Evolutionary conservation across 2,113 vertebrate species (phyloP), one percentile per base, ranked within the genome.

Genomic region (Myrmecophaga tridactyla): DNA sequence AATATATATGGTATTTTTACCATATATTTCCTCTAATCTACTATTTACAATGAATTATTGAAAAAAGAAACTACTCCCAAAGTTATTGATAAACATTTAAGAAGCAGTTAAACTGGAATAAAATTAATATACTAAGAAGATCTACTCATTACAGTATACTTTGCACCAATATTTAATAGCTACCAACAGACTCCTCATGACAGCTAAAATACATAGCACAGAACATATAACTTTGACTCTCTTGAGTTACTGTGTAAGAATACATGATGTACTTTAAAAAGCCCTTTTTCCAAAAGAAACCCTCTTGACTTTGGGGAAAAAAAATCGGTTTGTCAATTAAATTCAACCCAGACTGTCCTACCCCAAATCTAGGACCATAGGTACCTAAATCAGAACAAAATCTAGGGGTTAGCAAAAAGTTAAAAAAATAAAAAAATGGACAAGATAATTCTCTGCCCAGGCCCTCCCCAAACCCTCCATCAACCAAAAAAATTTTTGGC

Each of bases 391-490:
- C 48, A 94, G 51, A 94, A n/a, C 65, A 80, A 93, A 97, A 80
- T 92, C 53, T 27, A 96, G 41, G 65, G 51, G 17, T 56, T 92
- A 92, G 60, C 36, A 91, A 94, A 95, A 91, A 95, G 43, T 11
- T 72, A 25, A 94, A n/a, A n/a, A n/a, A n/a, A n/a, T n/a, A 46
- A 96, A 83, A 36, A 96, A 84, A 96, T 89, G 78, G 58, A 92
- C 86, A 97, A 97, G 94, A 67, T 83, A 97, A 67, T 72, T 95
- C 90, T 94, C 75, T 97, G 41, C 86, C 93, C 86, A 80, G 67
- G 21, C 89, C 80, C 90, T 94, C 70, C 46, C 92, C 81, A 94
- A 95, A 48, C 89, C 96, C 2, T 75, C 86, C 72, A 56, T 90
- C 97, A 97, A 96, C 87, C 86, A 48, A 95, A 94, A 92, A 46